Percentiles rank a stretch among this genome's conserved stretches.
These are phyloP conservation scores for Thelaira solivaga DNA, from an alignment of 2,888 invertebrate genomes.

Conservation along the genomic window DNA sequence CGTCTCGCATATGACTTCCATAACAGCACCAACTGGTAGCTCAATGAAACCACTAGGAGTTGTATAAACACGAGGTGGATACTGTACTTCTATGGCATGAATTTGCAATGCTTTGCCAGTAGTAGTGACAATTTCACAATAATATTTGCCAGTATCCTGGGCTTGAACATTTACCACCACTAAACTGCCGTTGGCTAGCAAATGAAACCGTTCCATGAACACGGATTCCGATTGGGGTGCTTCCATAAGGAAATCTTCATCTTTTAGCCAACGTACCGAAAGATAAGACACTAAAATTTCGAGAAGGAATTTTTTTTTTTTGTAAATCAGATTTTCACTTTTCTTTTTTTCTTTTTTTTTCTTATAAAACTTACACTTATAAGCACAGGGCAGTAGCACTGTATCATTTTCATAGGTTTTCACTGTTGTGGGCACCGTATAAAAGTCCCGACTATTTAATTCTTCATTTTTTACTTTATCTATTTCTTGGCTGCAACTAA, in stretches of 20 bases:
- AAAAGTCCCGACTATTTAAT: conserved; percentile 78
- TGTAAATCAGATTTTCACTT: conserved; percentile 4
- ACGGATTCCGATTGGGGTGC: conserved; percentile 76
- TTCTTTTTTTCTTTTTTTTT: background rate
- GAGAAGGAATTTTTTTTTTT: background rate
- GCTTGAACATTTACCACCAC: conserved; percentile 79
- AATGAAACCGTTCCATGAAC: conserved; percentile 79
- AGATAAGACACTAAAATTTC: conserved; percentile 78
- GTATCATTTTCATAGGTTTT: conserved; percentile 87
- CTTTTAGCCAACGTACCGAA: conserved; percentile 85
- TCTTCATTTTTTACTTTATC: conserved; percentile 32
- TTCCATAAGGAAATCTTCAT: conserved; percentile 81
- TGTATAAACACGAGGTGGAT: conserved; percentile 83
- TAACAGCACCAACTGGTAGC: conserved; percentile 85
- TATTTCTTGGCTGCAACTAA: conserved; percentile 1
- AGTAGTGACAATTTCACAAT: conserved; percentile 77
- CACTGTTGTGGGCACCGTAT: conserved; percentile 85
- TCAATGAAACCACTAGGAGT: conserved; percentile 85
- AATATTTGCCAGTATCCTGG: conserved; percentile 79
- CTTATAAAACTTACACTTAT: conserved; percentile 81
- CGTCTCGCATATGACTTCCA: conserved; percentile 85
- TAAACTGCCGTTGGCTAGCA: conserved; percentile 85
- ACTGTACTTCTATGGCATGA: conserved; percentile 87
- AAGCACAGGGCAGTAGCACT: conserved; percentile 86
- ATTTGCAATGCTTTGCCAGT: conserved; percentile 78